These are phyloP conservation scores for Actinia tenebrosa DNA, from an alignment of 64 coral and sea anemone genomes.

Conservation along the genomic window DNA sequence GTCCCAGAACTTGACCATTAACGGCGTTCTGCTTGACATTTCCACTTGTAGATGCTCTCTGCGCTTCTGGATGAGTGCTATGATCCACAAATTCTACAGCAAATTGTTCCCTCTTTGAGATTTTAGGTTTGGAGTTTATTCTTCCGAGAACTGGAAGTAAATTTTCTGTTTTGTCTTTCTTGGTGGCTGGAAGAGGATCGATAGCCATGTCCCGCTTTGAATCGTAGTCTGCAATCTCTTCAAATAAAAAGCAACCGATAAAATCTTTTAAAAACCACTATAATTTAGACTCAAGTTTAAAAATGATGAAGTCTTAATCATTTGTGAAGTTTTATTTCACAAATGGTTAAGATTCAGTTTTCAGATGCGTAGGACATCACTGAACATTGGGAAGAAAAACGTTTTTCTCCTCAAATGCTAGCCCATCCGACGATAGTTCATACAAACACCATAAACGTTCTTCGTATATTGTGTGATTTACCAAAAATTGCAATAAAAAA, in stretches of 20 bases:
- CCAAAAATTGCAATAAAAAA: neutral
- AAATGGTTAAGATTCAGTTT: no score
- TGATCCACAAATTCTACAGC: neutral
- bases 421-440: no score
- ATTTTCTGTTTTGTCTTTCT: neutral
- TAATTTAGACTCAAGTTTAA: no score
- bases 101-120: neutral
- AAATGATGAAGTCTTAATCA: no score
- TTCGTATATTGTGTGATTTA: no score
- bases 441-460: no score
- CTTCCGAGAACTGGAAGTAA: neutral
- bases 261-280: no score
- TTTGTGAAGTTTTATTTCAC: no score
- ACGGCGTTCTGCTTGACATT: neutral
- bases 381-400: no score
- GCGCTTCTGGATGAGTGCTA: neutral
- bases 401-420: no score
- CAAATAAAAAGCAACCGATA: no score
- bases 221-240: neutral
- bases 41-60: neutral
- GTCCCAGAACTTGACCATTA: neutral
- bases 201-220: neutral
- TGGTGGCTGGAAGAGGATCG: neutral
- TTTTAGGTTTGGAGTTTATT: neutral
- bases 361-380: no score